Evolutionary conservation across 1,140 invertebrate genomes (phyloP).

Genomic region (Dufourea novaeangliae): DNA sequence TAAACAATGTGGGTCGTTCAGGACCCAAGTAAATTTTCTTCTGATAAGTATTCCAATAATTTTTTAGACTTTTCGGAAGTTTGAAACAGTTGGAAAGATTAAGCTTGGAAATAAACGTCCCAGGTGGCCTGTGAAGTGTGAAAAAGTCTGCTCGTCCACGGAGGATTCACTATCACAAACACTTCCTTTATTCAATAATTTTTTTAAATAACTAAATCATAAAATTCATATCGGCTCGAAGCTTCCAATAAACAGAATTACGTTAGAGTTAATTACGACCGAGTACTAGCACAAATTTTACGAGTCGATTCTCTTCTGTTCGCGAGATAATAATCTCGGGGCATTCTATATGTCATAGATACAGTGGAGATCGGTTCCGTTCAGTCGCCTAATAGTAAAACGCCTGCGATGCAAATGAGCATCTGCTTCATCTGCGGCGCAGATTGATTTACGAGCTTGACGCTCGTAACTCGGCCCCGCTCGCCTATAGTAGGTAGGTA

Average conservation of each 20-base stretch:
- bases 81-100: no score
- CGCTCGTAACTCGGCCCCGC: not conserved
- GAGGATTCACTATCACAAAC: no score
- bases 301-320: no score
- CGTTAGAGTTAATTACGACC: not conserved
- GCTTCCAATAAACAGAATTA: not conserved
- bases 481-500: not conserved
- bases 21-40: no score
- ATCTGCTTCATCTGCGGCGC: constrained; percentile 19
- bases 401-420: constrained; percentile 28
- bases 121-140: no score
- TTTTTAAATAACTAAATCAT: not conserved
- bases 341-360: not conserved
- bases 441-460: constrained; percentile 42
- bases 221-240: not conserved
- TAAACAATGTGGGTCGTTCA: no score
- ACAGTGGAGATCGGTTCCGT: not conserved
- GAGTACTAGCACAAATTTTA: no score
- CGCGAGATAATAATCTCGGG: not conserved
- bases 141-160: no score
- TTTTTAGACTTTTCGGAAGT: no score
- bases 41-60: no score
- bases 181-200: no score
- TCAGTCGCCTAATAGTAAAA: not conserved
- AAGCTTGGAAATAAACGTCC: no score